phyloP scores from a whole-genome alignment of 1,140 invertebrate genomes.

The Cydia strobilella region DNA sequence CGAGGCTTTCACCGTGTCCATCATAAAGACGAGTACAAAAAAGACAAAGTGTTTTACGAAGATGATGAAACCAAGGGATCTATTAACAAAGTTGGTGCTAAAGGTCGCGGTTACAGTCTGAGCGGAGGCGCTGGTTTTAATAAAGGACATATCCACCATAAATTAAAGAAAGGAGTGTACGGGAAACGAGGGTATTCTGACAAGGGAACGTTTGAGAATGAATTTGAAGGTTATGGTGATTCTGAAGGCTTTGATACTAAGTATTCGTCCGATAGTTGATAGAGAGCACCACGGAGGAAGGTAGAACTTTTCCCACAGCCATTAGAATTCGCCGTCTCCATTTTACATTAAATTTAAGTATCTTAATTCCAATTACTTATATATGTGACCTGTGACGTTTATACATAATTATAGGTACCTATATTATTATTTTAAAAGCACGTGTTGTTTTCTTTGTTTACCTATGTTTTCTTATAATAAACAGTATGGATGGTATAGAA shows the following conservation, averaged over 20 bases:
- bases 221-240: constrained; percentile 72
- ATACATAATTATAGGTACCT: too few species aligned
- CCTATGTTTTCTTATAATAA: too few species aligned
- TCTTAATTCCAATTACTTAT: too few species aligned
- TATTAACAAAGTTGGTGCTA: constrained; percentile 81
- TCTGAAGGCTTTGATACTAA: constrained; percentile 76
- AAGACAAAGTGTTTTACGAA: constrained; percentile 86
- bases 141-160: constrained; percentile 78
- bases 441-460: too few species aligned
- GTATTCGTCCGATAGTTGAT: constrained; percentile 65
- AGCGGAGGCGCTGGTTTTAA: constrained; percentile 78
- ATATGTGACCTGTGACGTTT: too few species aligned
- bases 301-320: too few species aligned
- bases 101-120: constrained; percentile 73
- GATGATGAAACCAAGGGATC: constrained; percentile 83
- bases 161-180: constrained; percentile 68
- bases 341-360: too few species aligned
- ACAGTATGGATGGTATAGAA: too few species aligned
- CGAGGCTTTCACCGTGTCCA: constrained; percentile 85
- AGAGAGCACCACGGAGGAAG: constrained; percentile 30
- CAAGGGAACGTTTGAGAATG: constrained; percentile 75
- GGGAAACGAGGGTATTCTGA: constrained; percentile 78
- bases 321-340: too few species aligned
- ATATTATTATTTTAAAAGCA: too few species aligned
- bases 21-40: constrained; percentile 87